Evolutionary conservation across 2,888 invertebrate genomes (phyloP).

Genomic region (Drosophila prostipennis): DNA sequence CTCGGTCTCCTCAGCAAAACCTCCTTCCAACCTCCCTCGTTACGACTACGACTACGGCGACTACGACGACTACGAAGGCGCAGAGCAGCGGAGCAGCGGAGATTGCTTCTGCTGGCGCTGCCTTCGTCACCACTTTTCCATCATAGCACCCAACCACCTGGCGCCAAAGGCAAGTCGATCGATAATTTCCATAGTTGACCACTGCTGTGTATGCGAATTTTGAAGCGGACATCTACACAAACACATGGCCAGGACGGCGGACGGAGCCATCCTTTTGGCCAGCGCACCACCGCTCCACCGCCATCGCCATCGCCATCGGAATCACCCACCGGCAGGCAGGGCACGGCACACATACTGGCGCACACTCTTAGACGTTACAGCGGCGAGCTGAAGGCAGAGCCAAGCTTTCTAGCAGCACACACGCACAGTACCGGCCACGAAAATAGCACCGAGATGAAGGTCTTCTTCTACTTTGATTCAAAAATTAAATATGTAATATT

Average conservation of each 20-base stretch:
- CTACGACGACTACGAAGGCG: constrained; percentile 53
- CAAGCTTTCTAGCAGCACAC: constrained; percentile 70
- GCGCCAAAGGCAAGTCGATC: constrained; percentile 83
- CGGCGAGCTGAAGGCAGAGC: constrained; percentile 70
- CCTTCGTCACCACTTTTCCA: constrained; percentile 72
- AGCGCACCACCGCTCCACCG: constrained; percentile 18
- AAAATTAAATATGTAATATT: too few species aligned
- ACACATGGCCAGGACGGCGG: constrained; percentile 56
- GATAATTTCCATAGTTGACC: constrained; percentile 84
- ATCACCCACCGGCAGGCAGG: constrained; percentile 22
- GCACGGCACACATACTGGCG: constrained; percentile 43
- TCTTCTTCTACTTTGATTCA: too few species aligned
- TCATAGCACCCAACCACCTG: constrained; percentile 80
- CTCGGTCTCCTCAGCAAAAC: not conserved
- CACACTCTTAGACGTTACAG: constrained; percentile 76
- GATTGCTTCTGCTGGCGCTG: constrained; percentile 67
- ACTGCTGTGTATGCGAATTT: constrained; percentile 82
- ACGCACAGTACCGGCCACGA: constrained; percentile 36
- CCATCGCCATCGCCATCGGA: not conserved
- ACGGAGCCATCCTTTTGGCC: constrained; percentile 62
- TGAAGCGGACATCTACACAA: constrained; percentile 81
- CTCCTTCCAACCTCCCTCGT: not conserved
- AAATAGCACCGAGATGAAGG: constrained; percentile 1
- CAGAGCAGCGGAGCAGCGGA: constrained; percentile 74
- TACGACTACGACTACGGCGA: constrained; percentile 8